Base-by-base conservation (phyloP, 37 sponge, comb jelly and placozoan species). In the Halichondria panicea region DNA sequence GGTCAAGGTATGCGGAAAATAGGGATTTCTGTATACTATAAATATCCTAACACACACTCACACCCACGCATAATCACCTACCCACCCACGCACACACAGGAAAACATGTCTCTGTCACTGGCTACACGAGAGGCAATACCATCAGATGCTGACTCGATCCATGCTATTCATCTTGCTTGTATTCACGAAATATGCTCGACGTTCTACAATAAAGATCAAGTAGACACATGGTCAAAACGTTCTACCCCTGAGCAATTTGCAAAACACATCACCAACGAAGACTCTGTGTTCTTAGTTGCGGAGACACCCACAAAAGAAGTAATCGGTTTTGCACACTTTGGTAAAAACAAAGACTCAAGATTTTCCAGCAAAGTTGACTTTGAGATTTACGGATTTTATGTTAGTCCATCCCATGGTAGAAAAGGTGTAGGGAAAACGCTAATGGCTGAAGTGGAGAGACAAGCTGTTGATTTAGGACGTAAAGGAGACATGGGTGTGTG, bases 341-440 rank as follows among this genome's bases (percentile, higher is more conserved):
- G 69, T 12, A 4, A 4, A 4, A 24, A 50, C 31, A 36, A 8
- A 22, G 40, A 31, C 35, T 8, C 31, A 64, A 7, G 66, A 64
- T 64, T 64, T 13, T 22, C 66, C 22, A 4, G 4, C 4, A 24
- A 68, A 27, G 50, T 42, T 4, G 50, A 68, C 7, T 44, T 68
- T 13, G 69, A 68, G 30, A 28, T 68, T 9, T 44, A 68, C 24
- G 69, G 69, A 30, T 68, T 68, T 42, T 68, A 68, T 30, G 28
- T 68, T 12, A 44, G 50, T 24, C 50, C 69, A 9, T 21, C 25
- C 4, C 30, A 24, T 4, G 9, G 4, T 28, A 44, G 69, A 24
- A 41, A 44, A 44, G 69, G 69, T 24, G 69, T 43, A 9, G 69
- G 69, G 5, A 6, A 30, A 9, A 9, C 30, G 25, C 50, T 68